These are phyloP conservation scores for Homarus gammarus DNA, from an alignment of 2,888 invertebrate genomes.

Conservation along the genomic window DNA sequence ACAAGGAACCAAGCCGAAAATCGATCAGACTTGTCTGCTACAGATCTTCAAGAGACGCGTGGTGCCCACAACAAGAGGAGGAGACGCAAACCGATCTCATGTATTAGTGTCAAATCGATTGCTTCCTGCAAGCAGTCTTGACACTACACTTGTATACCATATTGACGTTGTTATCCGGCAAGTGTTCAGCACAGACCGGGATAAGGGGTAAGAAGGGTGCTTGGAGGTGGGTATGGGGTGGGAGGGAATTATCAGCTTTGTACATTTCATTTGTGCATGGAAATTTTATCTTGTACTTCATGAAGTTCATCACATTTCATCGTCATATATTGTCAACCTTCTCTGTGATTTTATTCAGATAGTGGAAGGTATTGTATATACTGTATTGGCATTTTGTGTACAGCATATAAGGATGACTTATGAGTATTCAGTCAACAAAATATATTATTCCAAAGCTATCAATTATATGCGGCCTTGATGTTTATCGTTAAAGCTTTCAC, in stretches of 20 bases:
- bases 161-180: constrained; percentile 34
- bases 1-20: constrained; percentile 53
- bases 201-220: constrained; percentile 7
- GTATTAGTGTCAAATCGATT: constrained; percentile 72
- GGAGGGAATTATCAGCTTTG: not conserved
- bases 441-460: too few relatives aligned
- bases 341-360: not conserved
- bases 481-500: not conserved
- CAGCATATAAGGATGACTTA: not conserved
- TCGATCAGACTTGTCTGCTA: constrained; percentile 29
- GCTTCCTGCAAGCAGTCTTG: constrained; percentile 74
- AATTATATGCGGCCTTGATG: not conserved
- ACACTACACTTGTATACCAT: constrained; percentile 51
- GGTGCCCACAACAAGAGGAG: constrained; percentile 43
- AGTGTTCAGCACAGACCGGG: constrained; percentile 10
- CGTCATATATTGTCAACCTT: not conserved
- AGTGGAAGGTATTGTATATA: not conserved
- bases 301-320: not conserved
- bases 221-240: not conserved
- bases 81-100: constrained; percentile 72
- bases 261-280: constrained; percentile 4
- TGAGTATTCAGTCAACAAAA: not conserved
- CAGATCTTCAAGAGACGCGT: constrained; percentile 56
- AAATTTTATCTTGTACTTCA: constrained; percentile 1
- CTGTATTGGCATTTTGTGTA: not conserved